Evolutionary conservation across 2,113 vertebrate species (phyloP).

Genomic region (Lasiurus cinereus): DNA sequence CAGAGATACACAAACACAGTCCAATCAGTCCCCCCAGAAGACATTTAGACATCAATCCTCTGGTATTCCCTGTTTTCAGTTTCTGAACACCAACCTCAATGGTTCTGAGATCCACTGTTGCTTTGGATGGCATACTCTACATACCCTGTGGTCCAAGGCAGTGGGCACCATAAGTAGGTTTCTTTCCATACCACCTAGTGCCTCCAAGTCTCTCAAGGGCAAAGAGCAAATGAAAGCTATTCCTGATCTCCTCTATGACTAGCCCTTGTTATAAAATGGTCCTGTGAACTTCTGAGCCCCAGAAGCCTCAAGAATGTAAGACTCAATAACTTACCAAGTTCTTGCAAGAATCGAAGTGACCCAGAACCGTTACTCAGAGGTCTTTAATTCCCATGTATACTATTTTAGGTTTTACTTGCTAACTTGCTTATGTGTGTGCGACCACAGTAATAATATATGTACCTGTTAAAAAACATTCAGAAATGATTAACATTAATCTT

Average conservation of each 20-base stretch:
- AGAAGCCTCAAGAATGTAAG: slow-evolving; percentile 26
- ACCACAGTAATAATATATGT: slow-evolving; percentile 9
- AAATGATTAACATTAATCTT: slow-evolving; percentile 55
- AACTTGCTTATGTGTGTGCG: neutral
- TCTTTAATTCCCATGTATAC: neutral
- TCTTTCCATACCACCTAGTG: neutral
- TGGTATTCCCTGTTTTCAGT: neutral
- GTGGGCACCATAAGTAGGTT: neutral
- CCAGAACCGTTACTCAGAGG: neutral
- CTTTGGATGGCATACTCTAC: neutral
- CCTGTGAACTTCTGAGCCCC: neutral
- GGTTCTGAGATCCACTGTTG: neutral
- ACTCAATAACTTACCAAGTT: neutral
- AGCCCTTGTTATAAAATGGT: neutral
- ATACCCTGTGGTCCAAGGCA: neutral
- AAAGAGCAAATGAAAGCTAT: neutral
- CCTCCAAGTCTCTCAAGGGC: neutral
- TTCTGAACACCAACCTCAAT: neutral
- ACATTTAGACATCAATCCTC: neutral
- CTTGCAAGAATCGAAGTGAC: neutral
- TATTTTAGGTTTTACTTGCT: slow-evolving; percentile 1
- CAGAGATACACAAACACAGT: neutral
- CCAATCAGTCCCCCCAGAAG: neutral
- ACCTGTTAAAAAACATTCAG: slow-evolving; percentile 13
- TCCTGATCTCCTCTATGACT: neutral